phyloP scores from a whole-genome alignment of 2,797 vertebrate species.

The Vireo griseus region DNA sequence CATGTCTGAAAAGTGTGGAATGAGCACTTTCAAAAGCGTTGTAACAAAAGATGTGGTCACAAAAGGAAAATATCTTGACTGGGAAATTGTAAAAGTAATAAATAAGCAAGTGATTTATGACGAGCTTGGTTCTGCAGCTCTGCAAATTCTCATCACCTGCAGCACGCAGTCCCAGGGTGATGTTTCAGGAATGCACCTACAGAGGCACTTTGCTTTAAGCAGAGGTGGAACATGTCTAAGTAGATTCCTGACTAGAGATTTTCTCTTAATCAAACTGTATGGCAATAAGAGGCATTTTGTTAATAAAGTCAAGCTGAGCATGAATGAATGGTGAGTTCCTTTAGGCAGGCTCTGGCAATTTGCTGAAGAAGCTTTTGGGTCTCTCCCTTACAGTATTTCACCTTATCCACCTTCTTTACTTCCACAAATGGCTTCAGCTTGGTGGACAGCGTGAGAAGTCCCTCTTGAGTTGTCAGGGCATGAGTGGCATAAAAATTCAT shows the following conservation, averaged over 20 bases:
- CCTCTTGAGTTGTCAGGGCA: neutral
- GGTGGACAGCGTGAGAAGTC: neutral
- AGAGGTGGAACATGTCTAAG: neutral
- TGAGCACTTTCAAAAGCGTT: neutral
- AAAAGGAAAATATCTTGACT: neutral
- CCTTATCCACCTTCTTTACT: neutral
- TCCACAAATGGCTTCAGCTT: neutral
- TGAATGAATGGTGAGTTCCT: neutral
- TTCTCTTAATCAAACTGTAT: neutral
- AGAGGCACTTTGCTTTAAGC: neutral
- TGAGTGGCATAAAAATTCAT: neutral
- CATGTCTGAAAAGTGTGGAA: neutral
- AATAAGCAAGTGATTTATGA: neutral
- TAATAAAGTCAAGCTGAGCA: neutral
- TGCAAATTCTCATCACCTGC: neutral
- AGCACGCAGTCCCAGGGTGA: neutral
- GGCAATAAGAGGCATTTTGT: constrained; percentile 8
- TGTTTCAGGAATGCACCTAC: neutral
- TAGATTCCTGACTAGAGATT: neutral
- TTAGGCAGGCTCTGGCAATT: neutral
- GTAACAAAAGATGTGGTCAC: neutral
- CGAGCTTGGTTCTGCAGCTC: constrained; percentile 9
- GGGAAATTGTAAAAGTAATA: neutral
- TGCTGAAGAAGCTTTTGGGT: neutral
- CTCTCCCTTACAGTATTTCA: neutral